Conservation (phyloP, 1,140 invertebrate species). For the Cotesia glomerata region DNA sequence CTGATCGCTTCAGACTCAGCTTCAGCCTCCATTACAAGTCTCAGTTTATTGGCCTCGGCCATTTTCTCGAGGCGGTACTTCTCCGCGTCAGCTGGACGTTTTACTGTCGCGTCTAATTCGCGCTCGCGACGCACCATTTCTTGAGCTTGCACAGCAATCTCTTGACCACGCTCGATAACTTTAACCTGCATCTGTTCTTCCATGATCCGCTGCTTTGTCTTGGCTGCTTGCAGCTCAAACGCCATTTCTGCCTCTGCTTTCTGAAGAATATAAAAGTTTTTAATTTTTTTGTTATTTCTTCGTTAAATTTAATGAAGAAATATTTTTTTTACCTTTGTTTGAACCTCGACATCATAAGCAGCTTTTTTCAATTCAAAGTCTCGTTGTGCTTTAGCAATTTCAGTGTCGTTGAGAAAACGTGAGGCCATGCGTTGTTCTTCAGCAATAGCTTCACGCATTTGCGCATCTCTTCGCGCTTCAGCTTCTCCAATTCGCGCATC, state of each 20-base stretch:
- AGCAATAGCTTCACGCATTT: slow-evolving; percentile 92
- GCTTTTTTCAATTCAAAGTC: slow-evolving; percentile 98
- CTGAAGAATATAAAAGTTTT: slow-evolving; percentile 42
- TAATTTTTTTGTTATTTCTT: slow-evolving; percentile 22
- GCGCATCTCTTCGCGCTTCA: slow-evolving; percentile 86
- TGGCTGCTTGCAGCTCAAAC: slow-evolving; percentile 92
- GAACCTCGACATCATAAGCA: slow-evolving; percentile 95
- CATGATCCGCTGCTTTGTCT: slow-evolving; percentile 94
- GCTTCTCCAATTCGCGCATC: slow-evolving; percentile 96
- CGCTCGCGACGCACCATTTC: slow-evolving; percentile 84
- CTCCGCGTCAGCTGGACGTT: slow-evolving; percentile 92
- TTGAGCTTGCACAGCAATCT: slow-evolving; percentile 90
- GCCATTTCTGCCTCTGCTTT: slow-evolving; percentile 95
- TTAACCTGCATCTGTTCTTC: slow-evolving; percentile 97
- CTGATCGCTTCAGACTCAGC: slow-evolving; percentile 90
- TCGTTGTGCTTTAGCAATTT: slow-evolving; percentile 93
- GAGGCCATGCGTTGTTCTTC: slow-evolving; percentile 95
- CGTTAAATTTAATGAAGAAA: slow-evolving; percentile 19
- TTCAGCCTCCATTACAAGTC: slow-evolving; percentile 89
- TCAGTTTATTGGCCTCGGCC: slow-evolving; percentile 87
- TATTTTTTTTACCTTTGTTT: slow-evolving; percentile 75
- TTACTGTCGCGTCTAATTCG: slow-evolving; percentile 88
- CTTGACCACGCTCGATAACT: slow-evolving; percentile 90
- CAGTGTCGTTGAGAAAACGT: slow-evolving; percentile 90
- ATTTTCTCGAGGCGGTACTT: slow-evolving; percentile 92